These are phyloP conservation scores for Gymnogyps californianus DNA, from an alignment of 2,113 vertebrate species.

Conservation along the genomic window DNA sequence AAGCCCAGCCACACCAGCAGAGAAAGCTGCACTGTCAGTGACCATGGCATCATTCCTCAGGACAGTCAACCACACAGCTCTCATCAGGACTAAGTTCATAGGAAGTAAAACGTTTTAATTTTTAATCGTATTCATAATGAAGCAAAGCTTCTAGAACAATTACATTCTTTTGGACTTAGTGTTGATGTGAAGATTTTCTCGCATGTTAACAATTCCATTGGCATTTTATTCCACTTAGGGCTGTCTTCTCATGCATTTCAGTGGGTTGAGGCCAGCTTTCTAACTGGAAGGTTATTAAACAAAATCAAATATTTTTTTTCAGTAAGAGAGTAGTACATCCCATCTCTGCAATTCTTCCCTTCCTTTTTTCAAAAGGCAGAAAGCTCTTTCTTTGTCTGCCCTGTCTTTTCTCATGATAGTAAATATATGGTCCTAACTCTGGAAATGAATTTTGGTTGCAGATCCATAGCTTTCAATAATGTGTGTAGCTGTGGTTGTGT, in stretches of 20 bases:
- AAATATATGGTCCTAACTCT: not conserved
- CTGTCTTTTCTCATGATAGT: not conserved
- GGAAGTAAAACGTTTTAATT: not conserved
- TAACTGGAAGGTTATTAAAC: not conserved
- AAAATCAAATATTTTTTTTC: not conserved
- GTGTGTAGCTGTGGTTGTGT: not conserved
- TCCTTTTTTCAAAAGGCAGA: not conserved
- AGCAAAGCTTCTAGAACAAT: not conserved
- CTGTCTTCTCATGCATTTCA: slow-evolving; percentile 15
- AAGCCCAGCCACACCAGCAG: rapidly evolving
- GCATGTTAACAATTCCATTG: not conserved
- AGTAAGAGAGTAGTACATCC: not conserved
- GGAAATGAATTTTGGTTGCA: slow-evolving; percentile 41
- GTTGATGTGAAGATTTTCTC: not conserved
- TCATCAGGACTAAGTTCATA: not conserved
- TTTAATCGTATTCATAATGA: not conserved
- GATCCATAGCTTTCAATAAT: slow-evolving; percentile 1
- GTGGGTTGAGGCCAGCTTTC: not conserved
- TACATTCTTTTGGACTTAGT: not conserved
- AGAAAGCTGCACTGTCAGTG: not conserved
- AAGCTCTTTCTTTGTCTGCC: not conserved
- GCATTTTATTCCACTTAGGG: not conserved
- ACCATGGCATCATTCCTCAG: not conserved
- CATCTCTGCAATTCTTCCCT: not conserved
- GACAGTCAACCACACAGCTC: not conserved